phyloP scores from a whole-genome alignment of 2,797 vertebrate species.

The Lindbergichthys nudifrons region DNA sequence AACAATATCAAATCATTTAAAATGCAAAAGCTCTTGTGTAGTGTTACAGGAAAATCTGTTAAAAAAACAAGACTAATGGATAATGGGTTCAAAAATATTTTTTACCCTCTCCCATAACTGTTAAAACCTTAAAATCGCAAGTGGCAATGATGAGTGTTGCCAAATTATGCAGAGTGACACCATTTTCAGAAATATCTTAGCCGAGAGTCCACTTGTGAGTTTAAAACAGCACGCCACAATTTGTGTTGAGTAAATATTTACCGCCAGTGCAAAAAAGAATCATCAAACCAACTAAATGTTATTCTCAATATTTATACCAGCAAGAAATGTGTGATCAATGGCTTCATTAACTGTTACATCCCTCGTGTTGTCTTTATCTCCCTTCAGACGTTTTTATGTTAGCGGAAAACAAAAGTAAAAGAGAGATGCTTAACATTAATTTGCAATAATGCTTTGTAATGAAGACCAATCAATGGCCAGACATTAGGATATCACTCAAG shows the following conservation, averaged over 20 bases:
- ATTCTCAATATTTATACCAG: conserved; percentile 37
- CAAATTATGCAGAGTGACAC: not conserved
- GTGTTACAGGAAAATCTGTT: not conserved
- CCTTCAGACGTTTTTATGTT: conserved; percentile 16
- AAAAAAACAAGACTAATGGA: not conserved
- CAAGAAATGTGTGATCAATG: conserved; percentile 39
- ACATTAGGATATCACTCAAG: conserved; percentile 25
- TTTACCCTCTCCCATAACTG: not conserved
- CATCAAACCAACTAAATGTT: conserved; percentile 23
- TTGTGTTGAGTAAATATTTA: not conserved
- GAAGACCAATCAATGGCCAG: conserved; percentile 34
- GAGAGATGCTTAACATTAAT: conserved; percentile 33
- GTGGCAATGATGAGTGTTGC: not conserved
- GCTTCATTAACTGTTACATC: conserved; percentile 39
- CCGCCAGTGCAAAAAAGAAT: not conserved
- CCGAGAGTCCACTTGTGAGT: not conserved
- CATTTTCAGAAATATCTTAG: not conserved
- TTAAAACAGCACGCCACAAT: not conserved
- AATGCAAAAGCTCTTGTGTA: not conserved
- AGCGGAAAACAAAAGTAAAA: conserved; percentile 17
- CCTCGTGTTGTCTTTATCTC: conserved; percentile 27
- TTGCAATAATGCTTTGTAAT: conserved; percentile 27
- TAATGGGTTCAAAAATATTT: not conserved
- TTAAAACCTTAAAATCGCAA: not conserved
- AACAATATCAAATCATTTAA: no score